Percentiles rank a stretch among this genome's conserved stretches.
phyloP scores from a whole-genome alignment of 1,140 invertebrate species.

The Drosophila dunni region DNA sequence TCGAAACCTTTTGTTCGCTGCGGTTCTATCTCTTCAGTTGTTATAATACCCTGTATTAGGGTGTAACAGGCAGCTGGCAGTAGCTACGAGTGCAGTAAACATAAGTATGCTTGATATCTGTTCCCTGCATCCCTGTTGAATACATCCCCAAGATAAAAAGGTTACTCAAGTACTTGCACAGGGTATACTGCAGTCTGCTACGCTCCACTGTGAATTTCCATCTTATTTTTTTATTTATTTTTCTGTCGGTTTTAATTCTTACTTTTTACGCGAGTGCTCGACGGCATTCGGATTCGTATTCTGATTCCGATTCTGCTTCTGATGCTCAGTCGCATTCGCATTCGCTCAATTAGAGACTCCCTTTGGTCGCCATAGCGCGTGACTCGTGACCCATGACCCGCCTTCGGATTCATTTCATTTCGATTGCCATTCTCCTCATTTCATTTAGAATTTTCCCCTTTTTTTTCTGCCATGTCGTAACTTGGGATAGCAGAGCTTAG shows the following conservation, averaged over 20 bases:
- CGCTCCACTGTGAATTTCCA: not conserved
- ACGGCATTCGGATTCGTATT: conserved; percentile 15
- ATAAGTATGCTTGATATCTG: no score
- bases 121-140: no score
- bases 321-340: conserved; percentile 7
- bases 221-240: conserved; percentile 38
- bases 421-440: conserved; percentile 36
- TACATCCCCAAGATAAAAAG: no score
- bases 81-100: no score
- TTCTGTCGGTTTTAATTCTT: conserved; percentile 69
- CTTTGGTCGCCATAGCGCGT: conserved; percentile 33
- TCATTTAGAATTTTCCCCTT: conserved; percentile 42
- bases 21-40: conserved; percentile 34
- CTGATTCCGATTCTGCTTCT: no score
- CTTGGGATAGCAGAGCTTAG: conserved; percentile 55
- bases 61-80: no score
- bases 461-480: conserved; percentile 1
- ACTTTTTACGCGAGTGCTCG: conserved; percentile 59
- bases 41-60: not conserved
- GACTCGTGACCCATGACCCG: conserved; percentile 5
- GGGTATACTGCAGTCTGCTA: no score
- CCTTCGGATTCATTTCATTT: conserved; percentile 15
- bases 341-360: conserved; percentile 72
- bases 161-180: no score
- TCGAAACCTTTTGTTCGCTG: conserved; percentile 55